Evolutionary conservation across 1,140 invertebrate genomes (phyloP).

Genomic region (Penaeus chinensis): DNA sequence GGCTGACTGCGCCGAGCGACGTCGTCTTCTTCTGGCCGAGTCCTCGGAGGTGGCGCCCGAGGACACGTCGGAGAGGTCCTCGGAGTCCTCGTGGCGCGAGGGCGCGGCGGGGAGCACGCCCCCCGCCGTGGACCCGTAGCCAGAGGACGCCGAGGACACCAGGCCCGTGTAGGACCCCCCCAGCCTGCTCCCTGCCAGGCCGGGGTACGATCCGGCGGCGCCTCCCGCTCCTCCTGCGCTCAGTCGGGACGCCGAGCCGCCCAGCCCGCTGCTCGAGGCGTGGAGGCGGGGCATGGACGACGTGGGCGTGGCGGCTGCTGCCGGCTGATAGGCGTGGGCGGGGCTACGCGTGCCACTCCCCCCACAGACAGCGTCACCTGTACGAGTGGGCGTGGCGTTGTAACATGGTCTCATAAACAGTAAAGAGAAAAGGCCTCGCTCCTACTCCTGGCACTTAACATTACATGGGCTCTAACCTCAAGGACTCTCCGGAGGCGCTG

Average conservation of each 20-base stretch:
- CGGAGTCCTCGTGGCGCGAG: slow-evolving; percentile 45
- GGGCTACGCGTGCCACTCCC: slow-evolving; percentile 14
- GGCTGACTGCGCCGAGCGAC: slow-evolving; percentile 42
- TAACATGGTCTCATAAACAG: slow-evolving; percentile 16
- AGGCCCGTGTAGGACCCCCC: slow-evolving; percentile 42
- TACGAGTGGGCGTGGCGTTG: neutral
- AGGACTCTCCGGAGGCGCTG: too few species aligned
- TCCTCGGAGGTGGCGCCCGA: slow-evolving; percentile 51
- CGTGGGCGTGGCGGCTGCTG: slow-evolving; percentile 27
- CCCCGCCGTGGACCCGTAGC: slow-evolving; percentile 48
- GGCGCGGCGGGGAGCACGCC: slow-evolving; percentile 19
- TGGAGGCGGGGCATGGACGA: slow-evolving; percentile 46
- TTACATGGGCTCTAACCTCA: too few species aligned
- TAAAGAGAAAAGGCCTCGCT: too few species aligned
- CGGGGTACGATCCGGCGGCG: neutral
- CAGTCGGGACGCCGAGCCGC: slow-evolving; percentile 42
- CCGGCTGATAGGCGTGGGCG: slow-evolving; percentile 28
- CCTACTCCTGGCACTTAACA: too few species aligned
- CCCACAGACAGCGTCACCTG: slow-evolving; percentile 42
- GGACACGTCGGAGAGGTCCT: slow-evolving; percentile 54
- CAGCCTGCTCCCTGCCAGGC: slow-evolving; percentile 27
- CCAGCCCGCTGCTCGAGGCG: slow-evolving; percentile 32
- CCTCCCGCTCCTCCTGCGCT: slow-evolving; percentile 11
- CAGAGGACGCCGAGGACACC: slow-evolving; percentile 47
- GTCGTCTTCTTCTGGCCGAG: slow-evolving; percentile 46